Conservation (phyloP, 2,797 vertebrate genomes). For the Peromyscus melanophrys region DNA sequence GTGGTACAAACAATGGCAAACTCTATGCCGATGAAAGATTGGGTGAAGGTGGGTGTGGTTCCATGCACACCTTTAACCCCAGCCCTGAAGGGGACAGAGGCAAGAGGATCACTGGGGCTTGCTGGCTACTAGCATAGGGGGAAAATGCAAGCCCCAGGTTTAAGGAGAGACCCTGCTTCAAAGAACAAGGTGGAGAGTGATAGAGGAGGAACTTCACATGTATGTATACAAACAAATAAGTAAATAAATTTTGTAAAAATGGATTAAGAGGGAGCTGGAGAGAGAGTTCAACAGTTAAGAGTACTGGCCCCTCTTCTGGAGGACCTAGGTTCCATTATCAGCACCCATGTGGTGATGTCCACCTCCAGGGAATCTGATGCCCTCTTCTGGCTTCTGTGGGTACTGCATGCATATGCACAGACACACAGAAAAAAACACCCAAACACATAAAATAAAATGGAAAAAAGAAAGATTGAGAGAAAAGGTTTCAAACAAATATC, state of each 20-base stretch:
- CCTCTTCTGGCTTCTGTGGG: not conserved
- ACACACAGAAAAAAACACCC: not conserved
- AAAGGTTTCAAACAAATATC: conserved; percentile 42
- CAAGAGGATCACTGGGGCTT: not conserved
- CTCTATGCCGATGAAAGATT: not conserved
- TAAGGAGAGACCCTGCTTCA: not conserved
- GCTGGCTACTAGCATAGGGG: not conserved
- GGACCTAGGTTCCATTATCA: not conserved
- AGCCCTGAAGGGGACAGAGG: not conserved
- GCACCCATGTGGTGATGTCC: not conserved
- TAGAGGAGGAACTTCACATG: not conserved
- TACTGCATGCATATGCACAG: not conserved
- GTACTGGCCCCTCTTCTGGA: not conserved
- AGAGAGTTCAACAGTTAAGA: not conserved
- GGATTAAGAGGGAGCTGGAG: not conserved
- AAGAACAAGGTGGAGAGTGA: not conserved
- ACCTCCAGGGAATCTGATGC: not conserved
- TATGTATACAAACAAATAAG: not conserved
- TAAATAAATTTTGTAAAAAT: not conserved
- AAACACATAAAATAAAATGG: not conserved
- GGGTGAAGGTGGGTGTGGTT: not conserved
- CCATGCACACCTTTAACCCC: not conserved
- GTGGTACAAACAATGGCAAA: not conserved
- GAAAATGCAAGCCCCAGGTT: not conserved
- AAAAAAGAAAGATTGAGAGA: not conserved